Evolutionary conservation across 2,113 vertebrate genomes (phyloP).

Genomic region (Microcebus lehilahytsara): DNA sequence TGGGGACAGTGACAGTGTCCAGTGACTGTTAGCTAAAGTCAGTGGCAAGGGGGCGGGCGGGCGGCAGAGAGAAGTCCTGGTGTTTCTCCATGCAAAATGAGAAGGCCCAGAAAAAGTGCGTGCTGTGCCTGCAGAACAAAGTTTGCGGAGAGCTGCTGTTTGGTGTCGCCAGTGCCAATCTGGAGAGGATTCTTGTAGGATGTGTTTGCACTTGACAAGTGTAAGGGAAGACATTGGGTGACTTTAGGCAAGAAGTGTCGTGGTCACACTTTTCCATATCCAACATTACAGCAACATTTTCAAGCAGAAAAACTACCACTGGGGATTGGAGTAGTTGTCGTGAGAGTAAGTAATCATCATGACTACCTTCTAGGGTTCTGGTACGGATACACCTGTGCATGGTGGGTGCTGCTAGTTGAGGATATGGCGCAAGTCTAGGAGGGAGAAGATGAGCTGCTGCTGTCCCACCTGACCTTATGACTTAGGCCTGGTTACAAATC

Average conservation of each 20-base stretch:
- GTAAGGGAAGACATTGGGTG: not conserved
- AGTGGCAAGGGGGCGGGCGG: not conserved
- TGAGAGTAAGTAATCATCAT: not conserved
- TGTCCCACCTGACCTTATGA: not conserved
- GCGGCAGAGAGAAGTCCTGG: not conserved
- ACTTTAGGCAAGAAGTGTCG: not conserved
- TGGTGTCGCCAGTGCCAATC: not conserved
- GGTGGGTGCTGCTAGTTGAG: no score
- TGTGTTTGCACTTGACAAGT: not conserved
- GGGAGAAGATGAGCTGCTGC: not conserved
- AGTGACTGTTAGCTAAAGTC: not conserved
- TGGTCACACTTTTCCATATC: not conserved
- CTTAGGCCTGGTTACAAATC: not conserved
- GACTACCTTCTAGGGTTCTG: not conserved
- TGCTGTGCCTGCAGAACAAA: not conserved
- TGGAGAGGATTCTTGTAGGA: not conserved
- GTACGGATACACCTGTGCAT: not conserved
- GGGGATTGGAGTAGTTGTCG: not conserved
- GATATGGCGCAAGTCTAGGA: not conserved
- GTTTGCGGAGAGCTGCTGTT: not conserved
- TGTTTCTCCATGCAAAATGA: not conserved
- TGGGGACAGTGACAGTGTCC: no score
- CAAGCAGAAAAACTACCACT: not conserved
- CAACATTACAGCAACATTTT: not conserved
- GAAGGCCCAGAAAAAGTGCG: not conserved